Evolutionary conservation across 2,888 invertebrate species (phyloP).

Genomic region (Himalopsyche kuldschensis): DNA sequence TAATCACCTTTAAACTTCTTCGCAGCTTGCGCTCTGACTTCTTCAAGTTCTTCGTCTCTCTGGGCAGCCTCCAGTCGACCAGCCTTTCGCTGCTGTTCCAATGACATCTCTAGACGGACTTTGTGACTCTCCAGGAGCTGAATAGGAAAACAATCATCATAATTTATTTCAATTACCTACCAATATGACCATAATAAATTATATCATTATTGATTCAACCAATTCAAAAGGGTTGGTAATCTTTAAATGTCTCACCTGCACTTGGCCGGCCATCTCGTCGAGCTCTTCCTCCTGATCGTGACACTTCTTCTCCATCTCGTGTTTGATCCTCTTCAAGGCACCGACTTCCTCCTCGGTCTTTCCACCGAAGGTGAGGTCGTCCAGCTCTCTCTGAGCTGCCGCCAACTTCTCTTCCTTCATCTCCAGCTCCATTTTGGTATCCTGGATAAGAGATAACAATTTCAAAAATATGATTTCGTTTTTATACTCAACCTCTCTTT

Average conservation of each 20-base stretch:
- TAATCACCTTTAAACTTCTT: constrained; percentile 83
- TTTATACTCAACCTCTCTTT: too few relatives aligned
- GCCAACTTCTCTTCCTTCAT: constrained; percentile 84
- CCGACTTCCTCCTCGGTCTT: constrained; percentile 86
- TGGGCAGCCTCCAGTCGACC: constrained; percentile 86
- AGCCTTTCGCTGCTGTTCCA: constrained; percentile 91
- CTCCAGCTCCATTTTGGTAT: constrained; percentile 84
- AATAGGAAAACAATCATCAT: constrained; percentile 22
- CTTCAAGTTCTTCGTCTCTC: constrained; percentile 92
- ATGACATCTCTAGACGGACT: constrained; percentile 87
- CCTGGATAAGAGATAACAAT: constrained; percentile 58
- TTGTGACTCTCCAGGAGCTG: constrained; percentile 90
- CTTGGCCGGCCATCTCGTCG: constrained; percentile 92
- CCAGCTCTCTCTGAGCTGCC: constrained; percentile 78
- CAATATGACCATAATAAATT: too few relatives aligned
- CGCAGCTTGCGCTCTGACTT: constrained; percentile 83
- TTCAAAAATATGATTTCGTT: too few relatives aligned
- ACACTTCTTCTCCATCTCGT: constrained; percentile 82
- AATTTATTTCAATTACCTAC: too few relatives aligned
- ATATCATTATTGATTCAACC: too few relatives aligned
- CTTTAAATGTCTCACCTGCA: constrained; percentile 54
- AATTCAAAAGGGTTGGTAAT: too few relatives aligned
- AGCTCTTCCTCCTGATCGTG: constrained; percentile 93
- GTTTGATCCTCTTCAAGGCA: constrained; percentile 77
- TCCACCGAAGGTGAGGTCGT: constrained; percentile 78